These are phyloP conservation scores for Augochlora pura DNA, from an alignment of 1,140 invertebrate species.

Conservation along the genomic window DNA sequence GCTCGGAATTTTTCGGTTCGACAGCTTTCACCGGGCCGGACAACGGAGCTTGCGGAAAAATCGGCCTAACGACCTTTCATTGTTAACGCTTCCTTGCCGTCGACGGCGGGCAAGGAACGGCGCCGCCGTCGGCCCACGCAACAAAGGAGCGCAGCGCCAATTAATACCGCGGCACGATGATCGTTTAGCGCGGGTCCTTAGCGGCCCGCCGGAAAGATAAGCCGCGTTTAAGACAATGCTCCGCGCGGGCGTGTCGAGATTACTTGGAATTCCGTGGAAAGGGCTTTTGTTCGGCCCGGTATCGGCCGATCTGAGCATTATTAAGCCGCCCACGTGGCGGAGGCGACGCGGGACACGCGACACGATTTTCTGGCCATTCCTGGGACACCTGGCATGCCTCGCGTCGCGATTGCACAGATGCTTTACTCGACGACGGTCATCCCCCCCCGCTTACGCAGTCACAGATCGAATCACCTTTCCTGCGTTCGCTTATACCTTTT, in stretches of 20 bases:
- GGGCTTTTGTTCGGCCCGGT: conserved; percentile 32
- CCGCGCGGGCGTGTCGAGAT: conserved; percentile 48
- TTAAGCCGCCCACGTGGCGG: conserved; percentile 26
- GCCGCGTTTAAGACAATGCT: conserved; percentile 46
- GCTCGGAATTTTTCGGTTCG: too few species aligned
- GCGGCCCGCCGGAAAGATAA: conserved; percentile 11
- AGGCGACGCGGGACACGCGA: background rate
- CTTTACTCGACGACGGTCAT: too few species aligned
- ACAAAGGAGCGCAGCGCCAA: conserved; percentile 21
- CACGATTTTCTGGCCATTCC: conserved; percentile 8
- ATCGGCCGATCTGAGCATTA: conserved; percentile 24
- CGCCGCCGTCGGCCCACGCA: conserved; percentile 17
- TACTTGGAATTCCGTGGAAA: conserved; percentile 43
- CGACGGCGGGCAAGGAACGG: background rate
- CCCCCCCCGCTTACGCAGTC: too few species aligned
- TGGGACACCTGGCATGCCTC: background rate
- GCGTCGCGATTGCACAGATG: background rate
- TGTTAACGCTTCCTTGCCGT: conserved; percentile 14
- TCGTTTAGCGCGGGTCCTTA: conserved; percentile 25
- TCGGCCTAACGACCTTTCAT: conserved; percentile 7
- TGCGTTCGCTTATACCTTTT: too few species aligned
- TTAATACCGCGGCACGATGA: conserved; percentile 36
- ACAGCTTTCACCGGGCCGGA: too few species aligned
- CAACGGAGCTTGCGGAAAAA: background rate
- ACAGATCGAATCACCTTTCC: too few species aligned